phyloP scores from a whole-genome alignment of 2,113 vertebrate genomes.

The Caloenas nicobarica region DNA sequence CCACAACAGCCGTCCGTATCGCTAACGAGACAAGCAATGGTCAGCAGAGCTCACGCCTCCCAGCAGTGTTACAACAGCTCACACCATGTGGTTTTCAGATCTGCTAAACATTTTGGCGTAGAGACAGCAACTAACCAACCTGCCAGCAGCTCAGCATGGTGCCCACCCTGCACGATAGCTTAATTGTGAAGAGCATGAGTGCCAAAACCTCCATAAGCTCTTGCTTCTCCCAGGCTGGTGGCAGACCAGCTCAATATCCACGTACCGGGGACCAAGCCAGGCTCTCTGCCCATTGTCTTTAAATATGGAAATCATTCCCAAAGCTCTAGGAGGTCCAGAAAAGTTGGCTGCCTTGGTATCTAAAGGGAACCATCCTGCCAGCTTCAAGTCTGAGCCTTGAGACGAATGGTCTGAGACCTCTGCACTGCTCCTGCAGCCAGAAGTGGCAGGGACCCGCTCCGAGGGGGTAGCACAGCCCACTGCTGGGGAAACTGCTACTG shows the following conservation, averaged over 20 bases:
- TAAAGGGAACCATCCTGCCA: neutral
- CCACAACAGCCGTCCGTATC: fast-evolving
- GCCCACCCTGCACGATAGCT: neutral
- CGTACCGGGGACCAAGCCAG: fast-evolving
- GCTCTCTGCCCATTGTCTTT: neutral
- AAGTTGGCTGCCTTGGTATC: neutral
- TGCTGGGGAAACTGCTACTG: neutral
- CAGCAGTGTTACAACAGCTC: neutral
- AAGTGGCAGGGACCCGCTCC: neutral
- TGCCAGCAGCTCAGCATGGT: neutral
- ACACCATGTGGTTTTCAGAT: neutral
- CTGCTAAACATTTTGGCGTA: neutral
- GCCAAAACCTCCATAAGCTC: neutral
- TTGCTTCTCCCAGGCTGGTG: neutral
- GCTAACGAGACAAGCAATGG: neutral
- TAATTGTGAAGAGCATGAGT: neutral
- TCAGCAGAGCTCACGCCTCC: neutral
- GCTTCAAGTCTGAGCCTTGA: neutral
- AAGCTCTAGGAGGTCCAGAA: neutral
- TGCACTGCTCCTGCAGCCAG: neutral
- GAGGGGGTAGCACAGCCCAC: neutral
- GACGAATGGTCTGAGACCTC: neutral
- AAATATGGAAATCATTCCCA: neutral
- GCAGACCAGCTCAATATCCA: neutral
- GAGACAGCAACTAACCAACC: neutral